Base-by-base conservation (phyloP, 2,797 vertebrate genomes). In the Craterocephalus amniculus region DNA sequence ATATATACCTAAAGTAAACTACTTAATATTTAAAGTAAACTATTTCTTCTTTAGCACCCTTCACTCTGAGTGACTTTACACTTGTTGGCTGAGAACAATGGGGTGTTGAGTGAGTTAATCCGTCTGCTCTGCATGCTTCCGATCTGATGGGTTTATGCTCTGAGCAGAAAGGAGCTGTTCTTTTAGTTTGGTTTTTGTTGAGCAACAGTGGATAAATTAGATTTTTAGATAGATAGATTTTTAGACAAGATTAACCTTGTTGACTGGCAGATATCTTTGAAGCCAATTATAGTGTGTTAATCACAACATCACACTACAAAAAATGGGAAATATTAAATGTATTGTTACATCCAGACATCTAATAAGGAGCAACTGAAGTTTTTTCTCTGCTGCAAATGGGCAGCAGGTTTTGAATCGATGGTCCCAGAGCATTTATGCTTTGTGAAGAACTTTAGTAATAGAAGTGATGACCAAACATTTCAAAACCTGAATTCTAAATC, bases 31-130 rank as follows among this genome's bases (percentile, higher is more conserved):
- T 2, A 18, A 31, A 3, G 29, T 55, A 4, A 36, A 2, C 58
- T 29, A n/a, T 78, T 57, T 70, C 16, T 29, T 6, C 11, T 67
- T 78, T 8, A 52, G 3, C 36, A 65, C 63, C 52, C 29, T 69
- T 66, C 43, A 58, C 51, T 35, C 14, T 12, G 40, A 74, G 51
- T 60, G 77, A 74, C 63, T 67, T 75, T 79, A 60, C 64, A 64
- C 74, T 78, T 76, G 49, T 56, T 79, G 45, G 13, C 6, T 2
- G 63, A 38, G 81, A 89, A 92, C 90, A 91, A 87, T 67, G 48
- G 32, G 6, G 71, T 63, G 79, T 66, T 88, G 76, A 91, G 76
- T 86, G 70, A 72, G 65, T 79, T 86, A 89, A 92, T 90, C 81
- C 51, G 4, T 80, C 64, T 76, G 87, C 78, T 75, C 70, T 70